Percentiles rank a stretch among this genome's conserved stretches.
Evolutionary conservation across 2,888 invertebrate species (phyloP).

Genomic region (Zaprionus lineosus): DNA sequence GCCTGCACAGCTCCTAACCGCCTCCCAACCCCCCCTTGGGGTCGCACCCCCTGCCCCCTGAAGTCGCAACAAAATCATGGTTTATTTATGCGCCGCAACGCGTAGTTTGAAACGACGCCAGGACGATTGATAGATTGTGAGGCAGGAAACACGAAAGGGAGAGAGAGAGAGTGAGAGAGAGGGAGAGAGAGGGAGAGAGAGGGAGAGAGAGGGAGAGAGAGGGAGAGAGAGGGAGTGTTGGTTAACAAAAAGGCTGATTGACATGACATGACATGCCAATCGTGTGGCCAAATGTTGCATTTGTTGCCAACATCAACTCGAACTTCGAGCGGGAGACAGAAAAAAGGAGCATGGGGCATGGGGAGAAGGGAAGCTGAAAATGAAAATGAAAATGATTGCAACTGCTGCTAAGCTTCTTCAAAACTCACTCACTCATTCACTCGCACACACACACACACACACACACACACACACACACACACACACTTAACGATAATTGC

Average conservation of each 20-base stretch:
- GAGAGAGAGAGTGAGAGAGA: neutral
- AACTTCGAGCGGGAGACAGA: slow-evolving; percentile 15
- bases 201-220: neutral
- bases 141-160: slow-evolving; percentile 30
- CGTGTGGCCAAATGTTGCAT: slow-evolving; percentile 42
- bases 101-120: no score
- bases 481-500: slow-evolving; percentile 69
- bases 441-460: no score
- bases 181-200: slow-evolving; percentile 3
- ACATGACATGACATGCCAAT: slow-evolving; percentile 60
- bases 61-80: slow-evolving; percentile 46
- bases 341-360: no score
- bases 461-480: no score
- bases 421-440: no score
- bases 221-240: neutral
- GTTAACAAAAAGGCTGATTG: slow-evolving; percentile 41
- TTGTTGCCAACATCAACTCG: slow-evolving; percentile 34
- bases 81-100: slow-evolving; percentile 49
- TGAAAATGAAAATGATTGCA: slow-evolving; percentile 38
- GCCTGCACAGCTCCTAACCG: neutral
- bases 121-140: slow-evolving; percentile 48
- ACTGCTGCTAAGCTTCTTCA: slow-evolving; percentile 40
- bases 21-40: neutral
- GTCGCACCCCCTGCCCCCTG: neutral
- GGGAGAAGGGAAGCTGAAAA: slow-evolving; percentile 1